Conservation (phyloP, 2,113 vertebrate genomes). For the Columba janthina region DNA sequence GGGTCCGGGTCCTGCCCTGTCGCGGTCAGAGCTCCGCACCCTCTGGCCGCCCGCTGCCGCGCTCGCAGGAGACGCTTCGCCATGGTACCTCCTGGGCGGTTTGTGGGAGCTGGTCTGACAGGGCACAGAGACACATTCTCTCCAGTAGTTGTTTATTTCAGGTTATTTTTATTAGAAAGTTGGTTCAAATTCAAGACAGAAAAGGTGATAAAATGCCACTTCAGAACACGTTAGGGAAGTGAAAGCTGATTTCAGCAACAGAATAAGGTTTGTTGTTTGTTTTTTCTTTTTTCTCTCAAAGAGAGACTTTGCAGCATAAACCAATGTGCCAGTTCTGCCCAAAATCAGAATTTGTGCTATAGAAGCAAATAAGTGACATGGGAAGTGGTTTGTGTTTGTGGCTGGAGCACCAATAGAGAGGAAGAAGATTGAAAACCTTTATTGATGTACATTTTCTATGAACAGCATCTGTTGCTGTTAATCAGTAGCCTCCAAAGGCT, state of each 20-base stretch:
- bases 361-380: background rate
- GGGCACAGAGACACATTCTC: background rate
- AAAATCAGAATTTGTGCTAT: background rate
- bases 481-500: background rate
- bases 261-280: background rate
- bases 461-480: background rate
- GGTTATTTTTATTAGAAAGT: constrained; percentile 63
- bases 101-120: accelerated
- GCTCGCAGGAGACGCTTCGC: too few species aligned
- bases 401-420: constrained; percentile 22
- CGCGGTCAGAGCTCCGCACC: too few species aligned
- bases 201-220: background rate
- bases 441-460: background rate
- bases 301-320: background rate
- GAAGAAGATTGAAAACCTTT: background rate
- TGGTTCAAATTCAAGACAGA: constrained; percentile 9
- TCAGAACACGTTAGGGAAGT: background rate
- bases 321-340: background rate
- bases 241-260: background rate
- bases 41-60: too few species aligned
- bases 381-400: background rate
- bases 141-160: background rate
- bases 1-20: too few species aligned
- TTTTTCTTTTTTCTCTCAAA: background rate
- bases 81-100: too few species aligned